Percentiles rank a stretch among this genome's conserved stretches.
phyloP scores from a whole-genome alignment of 1,140 invertebrate species.

The Camponotus floridanus region DNA sequence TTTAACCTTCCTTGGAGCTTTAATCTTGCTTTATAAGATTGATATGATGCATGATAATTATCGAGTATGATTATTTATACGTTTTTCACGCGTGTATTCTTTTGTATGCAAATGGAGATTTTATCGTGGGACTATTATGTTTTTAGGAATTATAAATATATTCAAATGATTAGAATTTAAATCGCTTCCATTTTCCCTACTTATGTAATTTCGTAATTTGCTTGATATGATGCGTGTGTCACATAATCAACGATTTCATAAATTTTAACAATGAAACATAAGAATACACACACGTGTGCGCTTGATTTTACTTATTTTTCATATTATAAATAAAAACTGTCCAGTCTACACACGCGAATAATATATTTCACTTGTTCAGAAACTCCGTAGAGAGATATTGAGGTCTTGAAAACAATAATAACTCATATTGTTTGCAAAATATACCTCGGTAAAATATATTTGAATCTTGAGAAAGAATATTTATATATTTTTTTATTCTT shows the following conservation, averaged over 20 bases:
- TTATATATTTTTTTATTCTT: not conserved
- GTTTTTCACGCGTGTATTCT: too few species aligned
- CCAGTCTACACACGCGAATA: not conserved
- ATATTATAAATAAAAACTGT: not conserved
- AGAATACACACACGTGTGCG: not conserved
- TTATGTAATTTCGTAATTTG: slow-evolving; percentile 21
- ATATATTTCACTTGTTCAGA: not conserved
- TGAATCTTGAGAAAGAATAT: not conserved
- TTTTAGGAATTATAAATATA: not conserved
- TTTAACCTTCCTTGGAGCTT: not conserved
- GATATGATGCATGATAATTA: not conserved
- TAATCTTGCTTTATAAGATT: not conserved
- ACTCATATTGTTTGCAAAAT: not conserved
- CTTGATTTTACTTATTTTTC: not conserved
- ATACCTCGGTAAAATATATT: not conserved
- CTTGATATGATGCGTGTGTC: not conserved
- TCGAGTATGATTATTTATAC: not conserved
- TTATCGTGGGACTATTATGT: not conserved
- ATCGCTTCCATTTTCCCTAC: not conserved
- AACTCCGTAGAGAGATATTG: not conserved
- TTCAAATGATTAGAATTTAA: not conserved
- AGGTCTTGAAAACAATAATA: not conserved
- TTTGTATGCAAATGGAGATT: slow-evolving; percentile 31
- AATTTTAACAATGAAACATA: not conserved
- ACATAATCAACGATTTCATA: slow-evolving; percentile 7